Evolutionary conservation across 2,797 vertebrate genomes (phyloP), one percentile per base, ranked within the genome.

Genomic region (Channallabes apus): DNA sequence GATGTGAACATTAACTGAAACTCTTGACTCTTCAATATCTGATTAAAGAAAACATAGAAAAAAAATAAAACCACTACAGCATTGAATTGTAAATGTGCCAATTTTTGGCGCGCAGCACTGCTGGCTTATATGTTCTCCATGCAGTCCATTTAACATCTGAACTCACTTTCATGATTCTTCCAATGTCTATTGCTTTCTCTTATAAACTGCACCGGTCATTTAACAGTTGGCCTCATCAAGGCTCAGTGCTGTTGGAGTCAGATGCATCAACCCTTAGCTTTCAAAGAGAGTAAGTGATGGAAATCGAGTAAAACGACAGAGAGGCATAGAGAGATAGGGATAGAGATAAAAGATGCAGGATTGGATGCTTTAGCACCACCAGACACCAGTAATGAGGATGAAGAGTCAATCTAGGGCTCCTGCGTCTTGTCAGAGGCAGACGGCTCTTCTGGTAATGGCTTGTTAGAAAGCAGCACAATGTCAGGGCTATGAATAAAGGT

Each of bases 401-500:
- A 87, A 86, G 59, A 86, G 84, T 81, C 61, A 72, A 72, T 82
- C 85, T 75, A 12, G 29, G 58, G 82, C 76, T 68, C 41, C 61
- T 54, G 64, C 22, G 62, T 85, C 71, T 76, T 92, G 91, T 90
- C 88, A 90, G 41, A 83, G 86, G 75, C 89, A 84, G 87, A 89
- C 88, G 84, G 62, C 51, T 64, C 72, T 88, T 75, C 54, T 82
- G 76, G 69, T 84, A 90, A 88, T 85, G 67, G 84, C 85, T 86
- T 90, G 82, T 87, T 79, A 89, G 84, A 91, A 89, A 90, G 88
- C 89, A 92, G 91, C 90, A 89, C 87, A 91, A 84, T 91, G 90
- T 90, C 90, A 87, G 88, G 87, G 8, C 86, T 86, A 46, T 58
- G 72, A 86, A 93, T 87, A 82, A 87, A 90, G 85, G 84, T 83